Conservation (phyloP, 1,140 invertebrate species). For the Drosophila nannoptera region DNA sequence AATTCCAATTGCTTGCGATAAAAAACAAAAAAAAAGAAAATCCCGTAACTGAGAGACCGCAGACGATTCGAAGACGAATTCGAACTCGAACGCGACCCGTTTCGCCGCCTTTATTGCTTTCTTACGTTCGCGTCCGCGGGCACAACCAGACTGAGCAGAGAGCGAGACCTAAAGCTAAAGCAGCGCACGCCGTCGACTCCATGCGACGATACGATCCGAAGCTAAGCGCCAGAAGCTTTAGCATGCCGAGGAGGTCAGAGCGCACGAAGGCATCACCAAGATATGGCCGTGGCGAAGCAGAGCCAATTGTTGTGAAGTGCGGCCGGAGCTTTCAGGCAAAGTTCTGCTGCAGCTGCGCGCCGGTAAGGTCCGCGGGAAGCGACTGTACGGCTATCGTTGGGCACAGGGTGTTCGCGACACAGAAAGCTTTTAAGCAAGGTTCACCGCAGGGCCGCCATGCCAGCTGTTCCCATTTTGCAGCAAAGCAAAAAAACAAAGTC, state of each 20-base stretch:
- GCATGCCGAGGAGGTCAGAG: constrained; percentile 56
- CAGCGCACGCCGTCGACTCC: constrained; percentile 16
- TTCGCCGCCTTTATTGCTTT: constrained; percentile 30
- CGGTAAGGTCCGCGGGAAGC: neutral
- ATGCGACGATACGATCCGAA: constrained; percentile 33
- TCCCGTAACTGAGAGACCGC: constrained; percentile 6
- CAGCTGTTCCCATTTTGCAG: constrained; percentile 39
- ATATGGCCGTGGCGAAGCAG: constrained; percentile 19
- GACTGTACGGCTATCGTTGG: neutral
- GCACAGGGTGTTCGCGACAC: neutral
- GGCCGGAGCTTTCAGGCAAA: constrained; percentile 19
- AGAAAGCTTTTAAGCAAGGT: constrained; percentile 1
- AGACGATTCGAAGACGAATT: constrained; percentile 11
- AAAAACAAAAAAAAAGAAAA: constrained; percentile 33
- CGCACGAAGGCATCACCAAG: constrained; percentile 40
- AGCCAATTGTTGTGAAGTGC: constrained; percentile 3
- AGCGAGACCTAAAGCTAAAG: constrained; percentile 33
- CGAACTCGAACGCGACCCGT: constrained; percentile 11
- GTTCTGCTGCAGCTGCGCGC: neutral
- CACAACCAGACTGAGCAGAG: constrained; percentile 40
- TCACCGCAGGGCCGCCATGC: neutral
- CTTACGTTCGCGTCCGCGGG: constrained; percentile 43
- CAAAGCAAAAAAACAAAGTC: constrained; percentile 43
- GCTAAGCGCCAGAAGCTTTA: constrained; percentile 47
- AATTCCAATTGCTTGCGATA: constrained; percentile 61